phyloP scores from a whole-genome alignment of 2,113 vertebrate species.

The Albula glossodonta region DNA sequence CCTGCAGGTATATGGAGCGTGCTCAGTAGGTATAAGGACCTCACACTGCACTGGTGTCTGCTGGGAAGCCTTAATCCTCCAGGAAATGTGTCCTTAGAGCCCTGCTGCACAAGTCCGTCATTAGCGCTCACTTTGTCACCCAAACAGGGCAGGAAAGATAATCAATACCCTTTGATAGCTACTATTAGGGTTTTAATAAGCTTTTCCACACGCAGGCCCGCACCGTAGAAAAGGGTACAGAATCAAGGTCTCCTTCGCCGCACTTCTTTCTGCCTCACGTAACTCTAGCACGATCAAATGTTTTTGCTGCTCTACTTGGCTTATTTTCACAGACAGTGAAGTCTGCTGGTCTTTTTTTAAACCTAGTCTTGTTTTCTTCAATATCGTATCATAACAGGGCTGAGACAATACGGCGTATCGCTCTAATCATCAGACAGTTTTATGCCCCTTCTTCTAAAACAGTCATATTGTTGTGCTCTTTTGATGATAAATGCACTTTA shows the following conservation, averaged over 20 bases:
- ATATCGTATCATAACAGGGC: not conserved
- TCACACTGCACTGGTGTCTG: not conserved
- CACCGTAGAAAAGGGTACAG: not conserved
- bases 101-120: conserved; percentile 43
- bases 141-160: conserved; percentile 78
- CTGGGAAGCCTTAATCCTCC: conserved; percentile 56
- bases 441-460: too few species aligned
- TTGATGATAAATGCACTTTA: not conserved
- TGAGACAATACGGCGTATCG: not conserved
- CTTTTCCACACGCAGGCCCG: conserved; percentile 69
- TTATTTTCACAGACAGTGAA: not conserved
- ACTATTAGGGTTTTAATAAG: conserved; percentile 74
- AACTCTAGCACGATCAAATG: not conserved
- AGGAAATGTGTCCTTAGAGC: conserved; percentile 57
- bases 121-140: conserved; percentile 79
- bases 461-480: not conserved
- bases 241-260: not conserved
- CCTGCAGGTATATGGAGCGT: not conserved
- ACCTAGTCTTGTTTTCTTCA: not conserved
- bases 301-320: not conserved
- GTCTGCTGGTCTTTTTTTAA: not conserved
- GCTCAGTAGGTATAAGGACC: not conserved
- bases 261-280: not conserved
- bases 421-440: too few species aligned
- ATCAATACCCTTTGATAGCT: conserved; percentile 82